Evolutionary conservation across 2,888 invertebrate genomes (phyloP).

Genomic region (Phyllotreta striolata): DNA sequence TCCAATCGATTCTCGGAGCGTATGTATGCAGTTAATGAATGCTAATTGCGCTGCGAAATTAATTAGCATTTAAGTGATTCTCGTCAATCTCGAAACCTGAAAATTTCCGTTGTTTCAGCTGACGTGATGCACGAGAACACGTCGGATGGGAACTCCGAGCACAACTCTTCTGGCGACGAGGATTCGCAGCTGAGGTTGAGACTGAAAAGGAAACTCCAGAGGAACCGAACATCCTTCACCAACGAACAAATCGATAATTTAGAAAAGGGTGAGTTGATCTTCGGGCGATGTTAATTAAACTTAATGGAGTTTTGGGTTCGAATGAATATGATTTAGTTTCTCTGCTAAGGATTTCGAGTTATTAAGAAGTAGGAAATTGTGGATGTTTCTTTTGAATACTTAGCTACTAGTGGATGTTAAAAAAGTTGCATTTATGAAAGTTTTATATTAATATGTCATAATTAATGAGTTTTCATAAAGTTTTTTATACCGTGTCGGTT

Average conservation of each 20-base stretch:
- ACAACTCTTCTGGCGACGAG: slow-evolving; percentile 88
- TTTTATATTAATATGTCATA: neutral
- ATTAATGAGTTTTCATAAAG: too few species aligned
- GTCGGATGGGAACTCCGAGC: slow-evolving; percentile 90
- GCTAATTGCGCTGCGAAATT: slow-evolving; percentile 1
- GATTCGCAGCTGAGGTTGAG: slow-evolving; percentile 92
- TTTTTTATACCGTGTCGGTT: too few species aligned
- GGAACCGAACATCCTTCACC: slow-evolving; percentile 97
- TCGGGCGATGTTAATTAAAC: slow-evolving; percentile 17
- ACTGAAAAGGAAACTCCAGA: slow-evolving; percentile 94
- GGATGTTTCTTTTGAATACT: neutral
- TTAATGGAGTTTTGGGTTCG: slow-evolving; percentile 15
- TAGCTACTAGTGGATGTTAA: too few species aligned
- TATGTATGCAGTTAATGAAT: neutral
- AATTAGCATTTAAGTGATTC: neutral
- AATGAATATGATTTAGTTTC: slow-evolving; percentile 10
- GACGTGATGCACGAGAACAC: slow-evolving; percentile 76
- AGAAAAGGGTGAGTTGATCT: slow-evolving; percentile 84
- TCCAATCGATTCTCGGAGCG: neutral
- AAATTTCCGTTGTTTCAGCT: slow-evolving; percentile 49
- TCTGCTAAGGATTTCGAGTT: too few species aligned
- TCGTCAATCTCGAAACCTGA: slow-evolving; percentile 2
- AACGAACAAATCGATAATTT: slow-evolving; percentile 98
- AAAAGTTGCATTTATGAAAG: neutral
- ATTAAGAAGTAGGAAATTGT: neutral